Conservation (phyloP, 2,113 vertebrate species). For the Oncorhynchus gorbuscha region DNA sequence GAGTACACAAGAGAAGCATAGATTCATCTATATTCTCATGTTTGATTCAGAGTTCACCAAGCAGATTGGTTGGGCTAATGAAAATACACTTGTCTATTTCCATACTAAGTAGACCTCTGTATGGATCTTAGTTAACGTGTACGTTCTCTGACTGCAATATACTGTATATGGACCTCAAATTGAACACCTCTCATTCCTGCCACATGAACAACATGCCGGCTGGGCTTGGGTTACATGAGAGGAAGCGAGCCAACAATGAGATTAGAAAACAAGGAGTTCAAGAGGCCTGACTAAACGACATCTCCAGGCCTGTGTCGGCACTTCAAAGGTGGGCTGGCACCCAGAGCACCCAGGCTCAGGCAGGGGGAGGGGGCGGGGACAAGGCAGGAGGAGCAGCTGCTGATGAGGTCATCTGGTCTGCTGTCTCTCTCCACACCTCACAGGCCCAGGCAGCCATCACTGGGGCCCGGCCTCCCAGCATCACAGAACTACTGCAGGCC, state of each 20-base stretch:
- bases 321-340: slow-evolving; percentile 45
- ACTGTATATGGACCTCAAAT: background rate
- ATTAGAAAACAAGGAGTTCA: slow-evolving; percentile 43
- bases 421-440: slow-evolving; percentile 24
- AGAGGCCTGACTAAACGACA: slow-evolving; percentile 41
- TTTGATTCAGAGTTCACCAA: slow-evolving; percentile 23
- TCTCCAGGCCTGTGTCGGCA: slow-evolving; percentile 27
- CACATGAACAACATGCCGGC: slow-evolving; percentile 8
- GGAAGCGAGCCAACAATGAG: slow-evolving; percentile 30
- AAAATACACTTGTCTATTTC: slow-evolving; percentile 29
- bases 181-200: background rate
- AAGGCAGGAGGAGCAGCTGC: slow-evolving; percentile 31
- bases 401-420: slow-evolving; percentile 44
- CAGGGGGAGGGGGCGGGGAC: background rate
- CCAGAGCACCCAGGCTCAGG: slow-evolving; percentile 14
- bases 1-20: slow-evolving; percentile 57
- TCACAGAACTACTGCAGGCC: background rate
- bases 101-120: slow-evolving; percentile 30
- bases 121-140: background rate
- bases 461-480: slow-evolving; percentile 2
- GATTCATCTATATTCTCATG: background rate
- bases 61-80: slow-evolving; percentile 55
- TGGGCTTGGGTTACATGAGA: slow-evolving; percentile 22
- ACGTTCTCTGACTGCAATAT: background rate
- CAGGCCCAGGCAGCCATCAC: slow-evolving; percentile 11